phyloP scores from a whole-genome alignment of 2,888 invertebrate genomes.

The Phania funesta region DNA sequence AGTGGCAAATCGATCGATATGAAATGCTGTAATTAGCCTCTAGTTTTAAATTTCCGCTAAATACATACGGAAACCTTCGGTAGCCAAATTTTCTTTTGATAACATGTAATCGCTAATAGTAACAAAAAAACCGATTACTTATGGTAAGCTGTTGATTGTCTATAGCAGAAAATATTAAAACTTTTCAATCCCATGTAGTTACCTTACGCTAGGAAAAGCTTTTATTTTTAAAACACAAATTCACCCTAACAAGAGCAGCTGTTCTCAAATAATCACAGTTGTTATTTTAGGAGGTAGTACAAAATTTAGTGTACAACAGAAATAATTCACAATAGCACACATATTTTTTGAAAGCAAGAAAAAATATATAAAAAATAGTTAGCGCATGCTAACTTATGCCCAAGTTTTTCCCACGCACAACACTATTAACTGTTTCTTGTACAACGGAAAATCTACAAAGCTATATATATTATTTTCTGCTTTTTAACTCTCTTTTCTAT shows the following conservation, averaged over 20 bases:
- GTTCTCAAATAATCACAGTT: neutral
- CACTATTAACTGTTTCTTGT: conserved; percentile 1
- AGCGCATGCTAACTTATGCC: conserved; percentile 35
- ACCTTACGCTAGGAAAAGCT: conserved; percentile 35
- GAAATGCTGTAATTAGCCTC: no score
- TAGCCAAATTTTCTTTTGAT: no score
- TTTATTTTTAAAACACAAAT: neutral
- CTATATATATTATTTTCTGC: neutral
- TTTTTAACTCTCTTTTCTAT: neutral
- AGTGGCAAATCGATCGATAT: no score
- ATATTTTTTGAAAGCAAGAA: neutral
- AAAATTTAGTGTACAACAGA: neutral
- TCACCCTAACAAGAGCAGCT: neutral
- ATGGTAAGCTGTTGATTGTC: no score
- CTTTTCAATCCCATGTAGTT: no score
- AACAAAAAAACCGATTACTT: no score
- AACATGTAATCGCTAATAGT: no score
- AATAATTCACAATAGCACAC: conserved; percentile 34
- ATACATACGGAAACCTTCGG: no score
- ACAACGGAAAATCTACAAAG: neutral
- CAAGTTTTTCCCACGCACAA: conserved; percentile 55
- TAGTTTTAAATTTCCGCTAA: no score
- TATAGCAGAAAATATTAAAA: no score
- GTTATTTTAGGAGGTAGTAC: neutral
- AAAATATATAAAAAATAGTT: neutral